Percentiles rank a stretch among this genome's conserved stretches.
Evolutionary conservation across 2,888 invertebrate species (phyloP).

Genomic region (Epiblema foenella): DNA sequence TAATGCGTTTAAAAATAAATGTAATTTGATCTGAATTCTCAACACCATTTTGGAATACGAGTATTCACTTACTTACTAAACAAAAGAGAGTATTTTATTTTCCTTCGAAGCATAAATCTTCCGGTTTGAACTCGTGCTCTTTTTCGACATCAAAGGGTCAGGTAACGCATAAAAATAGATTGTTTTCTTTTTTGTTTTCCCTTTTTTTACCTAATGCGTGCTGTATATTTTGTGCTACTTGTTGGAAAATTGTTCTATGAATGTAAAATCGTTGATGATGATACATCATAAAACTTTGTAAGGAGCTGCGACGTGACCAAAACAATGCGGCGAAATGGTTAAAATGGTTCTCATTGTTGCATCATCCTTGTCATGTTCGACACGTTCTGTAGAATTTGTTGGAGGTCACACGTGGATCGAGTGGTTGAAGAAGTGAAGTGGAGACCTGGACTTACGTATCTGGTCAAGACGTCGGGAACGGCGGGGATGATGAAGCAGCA

Average conservation of each 20-base stretch:
- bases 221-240: conserved; percentile 34
- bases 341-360: conserved; percentile 17
- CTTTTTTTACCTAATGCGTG: conserved; percentile 44
- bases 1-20: conserved; percentile 46
- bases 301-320: conserved; percentile 24
- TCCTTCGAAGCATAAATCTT: conserved; percentile 68
- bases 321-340: background rate
- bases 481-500: too few species aligned
- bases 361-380: conserved; percentile 3
- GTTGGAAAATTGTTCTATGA: conserved; percentile 38
- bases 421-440: too few species aligned
- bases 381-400: too few species aligned
- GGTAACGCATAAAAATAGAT: conserved; percentile 65
- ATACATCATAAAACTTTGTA: conserved; percentile 26
- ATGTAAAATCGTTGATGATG: conserved; percentile 24
- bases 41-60: conserved; percentile 52
- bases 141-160: conserved; percentile 64
- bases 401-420: too few species aligned
- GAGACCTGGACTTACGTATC: too few species aligned
- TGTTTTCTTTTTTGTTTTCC: conserved; percentile 53
- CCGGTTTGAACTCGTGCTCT: conserved; percentile 56
- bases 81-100: conserved; percentile 58
- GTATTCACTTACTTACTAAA: conserved; percentile 61
- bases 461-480: too few species aligned
- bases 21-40: conserved; percentile 60